Conservation (phyloP, 1,140 invertebrate species). For the Parapsyche elsis region DNA sequence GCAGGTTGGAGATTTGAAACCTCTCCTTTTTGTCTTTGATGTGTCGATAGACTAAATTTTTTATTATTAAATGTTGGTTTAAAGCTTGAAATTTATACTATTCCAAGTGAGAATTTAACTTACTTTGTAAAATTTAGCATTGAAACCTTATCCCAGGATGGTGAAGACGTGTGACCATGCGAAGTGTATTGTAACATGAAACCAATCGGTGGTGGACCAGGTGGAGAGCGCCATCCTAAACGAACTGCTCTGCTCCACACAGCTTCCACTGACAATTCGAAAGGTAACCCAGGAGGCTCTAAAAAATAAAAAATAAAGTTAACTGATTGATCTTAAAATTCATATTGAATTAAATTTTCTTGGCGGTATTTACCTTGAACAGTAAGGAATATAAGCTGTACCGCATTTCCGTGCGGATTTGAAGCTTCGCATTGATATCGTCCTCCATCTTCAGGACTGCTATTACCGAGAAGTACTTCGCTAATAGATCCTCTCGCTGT, state of each 20-base stretch:
- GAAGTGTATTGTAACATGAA: constrained; percentile 62
- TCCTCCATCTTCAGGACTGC: constrained; percentile 80
- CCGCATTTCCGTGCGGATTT: constrained; percentile 85
- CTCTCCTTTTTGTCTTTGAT: constrained; percentile 60
- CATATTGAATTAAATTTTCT: not conserved
- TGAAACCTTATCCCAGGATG: constrained; percentile 61
- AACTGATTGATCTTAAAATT: not conserved
- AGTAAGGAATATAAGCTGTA: constrained; percentile 80
- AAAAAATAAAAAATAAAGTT: constrained; percentile 14
- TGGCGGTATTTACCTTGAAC: constrained; percentile 80
- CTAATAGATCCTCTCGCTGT: constrained; percentile 70
- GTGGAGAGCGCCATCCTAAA: constrained; percentile 61
- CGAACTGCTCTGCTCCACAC: constrained; percentile 59
- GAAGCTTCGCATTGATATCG: constrained; percentile 85
- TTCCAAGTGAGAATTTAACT: too few species aligned
- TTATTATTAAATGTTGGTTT: too few species aligned
- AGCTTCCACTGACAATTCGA: constrained; percentile 61
- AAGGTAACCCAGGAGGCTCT: constrained; percentile 64
- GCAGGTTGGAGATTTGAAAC: constrained; percentile 62
- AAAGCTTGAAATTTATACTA: too few species aligned
- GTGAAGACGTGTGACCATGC: constrained; percentile 48
- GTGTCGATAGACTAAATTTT: constrained; percentile 22
- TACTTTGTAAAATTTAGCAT: constrained; percentile 63
- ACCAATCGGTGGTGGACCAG: constrained; percentile 57
- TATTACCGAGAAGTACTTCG: constrained; percentile 69